phyloP scores from a whole-genome alignment of 2,113 vertebrate species.

The Eidolon helvum region DNA sequence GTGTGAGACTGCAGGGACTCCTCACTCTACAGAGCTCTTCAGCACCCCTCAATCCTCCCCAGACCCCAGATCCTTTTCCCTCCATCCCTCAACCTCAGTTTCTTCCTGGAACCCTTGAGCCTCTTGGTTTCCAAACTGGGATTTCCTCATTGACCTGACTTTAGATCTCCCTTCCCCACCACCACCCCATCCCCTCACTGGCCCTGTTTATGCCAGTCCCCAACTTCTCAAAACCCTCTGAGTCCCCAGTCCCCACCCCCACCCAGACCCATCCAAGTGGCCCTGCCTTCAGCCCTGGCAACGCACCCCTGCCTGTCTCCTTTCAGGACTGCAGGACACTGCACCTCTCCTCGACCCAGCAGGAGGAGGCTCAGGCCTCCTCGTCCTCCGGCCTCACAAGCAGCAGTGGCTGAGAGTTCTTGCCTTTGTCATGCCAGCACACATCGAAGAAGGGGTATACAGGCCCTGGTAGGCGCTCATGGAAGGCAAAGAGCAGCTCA shows the following conservation, averaged over 20 bases:
- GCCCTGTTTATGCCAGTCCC: not conserved
- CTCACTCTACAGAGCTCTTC: not conserved
- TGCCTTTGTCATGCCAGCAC: constrained; percentile 84
- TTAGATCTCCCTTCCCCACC: not conserved
- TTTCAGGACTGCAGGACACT: not conserved
- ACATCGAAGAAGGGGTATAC: constrained; percentile 82
- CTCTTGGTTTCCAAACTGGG: not conserved
- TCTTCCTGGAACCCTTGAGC: not conserved
- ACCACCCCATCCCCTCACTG: not conserved
- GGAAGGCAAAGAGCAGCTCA: constrained; percentile 87
- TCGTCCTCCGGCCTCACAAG: constrained; percentile 13
- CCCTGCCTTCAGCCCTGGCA: not conserved
- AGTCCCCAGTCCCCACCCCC: not conserved
- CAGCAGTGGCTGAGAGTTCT: constrained; percentile 78
- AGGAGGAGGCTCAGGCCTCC: not conserved
- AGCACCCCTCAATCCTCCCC: not conserved
- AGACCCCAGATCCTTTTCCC: not conserved
- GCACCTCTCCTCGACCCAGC: not conserved
- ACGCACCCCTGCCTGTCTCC: not conserved
- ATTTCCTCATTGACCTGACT: not conserved
- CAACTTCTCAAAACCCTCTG: not conserved
- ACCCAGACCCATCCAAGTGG: too few relatives aligned
- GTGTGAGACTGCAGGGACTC: not conserved
- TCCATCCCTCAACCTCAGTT: not conserved
- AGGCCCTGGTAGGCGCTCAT: constrained; percentile 71